Evolutionary conservation across 2,888 invertebrate species (phyloP).

Genomic region (Portevinia maculata): DNA sequence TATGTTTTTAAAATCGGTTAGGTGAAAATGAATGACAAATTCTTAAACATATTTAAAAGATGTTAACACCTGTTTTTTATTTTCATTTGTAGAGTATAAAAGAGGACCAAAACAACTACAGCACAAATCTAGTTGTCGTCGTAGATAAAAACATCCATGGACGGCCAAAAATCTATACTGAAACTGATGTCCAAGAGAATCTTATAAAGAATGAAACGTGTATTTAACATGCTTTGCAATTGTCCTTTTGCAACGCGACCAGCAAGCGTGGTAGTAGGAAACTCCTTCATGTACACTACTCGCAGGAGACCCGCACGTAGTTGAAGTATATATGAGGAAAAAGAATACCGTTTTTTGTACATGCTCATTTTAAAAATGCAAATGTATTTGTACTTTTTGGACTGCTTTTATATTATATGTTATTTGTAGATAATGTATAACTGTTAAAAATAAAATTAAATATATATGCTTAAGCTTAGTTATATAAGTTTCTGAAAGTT

Average conservation of each 20-base stretch:
- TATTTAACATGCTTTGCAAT: conserved; percentile 76
- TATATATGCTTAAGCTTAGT: conserved; percentile 34
- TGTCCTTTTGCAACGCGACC: conserved; percentile 38
- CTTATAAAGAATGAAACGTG: conserved; percentile 79
- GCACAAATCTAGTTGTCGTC: conserved; percentile 80
- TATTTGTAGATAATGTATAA: conserved; percentile 58
- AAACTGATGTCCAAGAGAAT: conserved; percentile 78
- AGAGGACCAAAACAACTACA: conserved; percentile 76
- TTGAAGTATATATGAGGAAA: conserved; percentile 27
- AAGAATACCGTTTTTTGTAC: not conserved
- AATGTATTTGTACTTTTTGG: conserved; percentile 57
- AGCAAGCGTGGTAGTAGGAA: conserved; percentile 38
- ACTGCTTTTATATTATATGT: conserved; percentile 69
- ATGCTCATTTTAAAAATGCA: not conserved
- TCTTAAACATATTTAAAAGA: not conserved
- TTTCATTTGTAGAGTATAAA: conserved; percentile 48
- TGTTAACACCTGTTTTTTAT: not conserved
- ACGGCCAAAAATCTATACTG: conserved; percentile 78
- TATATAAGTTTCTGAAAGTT: conserved; percentile 68
- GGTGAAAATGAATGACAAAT: too few relatives aligned
- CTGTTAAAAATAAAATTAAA: conserved; percentile 37
- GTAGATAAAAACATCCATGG: conserved; percentile 79
- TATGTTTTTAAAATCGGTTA: too few relatives aligned
- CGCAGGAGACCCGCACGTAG: conserved; percentile 56
- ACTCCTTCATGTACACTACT: conserved; percentile 59